phyloP scores from a whole-genome alignment of 2,113 vertebrate genomes.

The Hippopotamus amphibius region DNA sequence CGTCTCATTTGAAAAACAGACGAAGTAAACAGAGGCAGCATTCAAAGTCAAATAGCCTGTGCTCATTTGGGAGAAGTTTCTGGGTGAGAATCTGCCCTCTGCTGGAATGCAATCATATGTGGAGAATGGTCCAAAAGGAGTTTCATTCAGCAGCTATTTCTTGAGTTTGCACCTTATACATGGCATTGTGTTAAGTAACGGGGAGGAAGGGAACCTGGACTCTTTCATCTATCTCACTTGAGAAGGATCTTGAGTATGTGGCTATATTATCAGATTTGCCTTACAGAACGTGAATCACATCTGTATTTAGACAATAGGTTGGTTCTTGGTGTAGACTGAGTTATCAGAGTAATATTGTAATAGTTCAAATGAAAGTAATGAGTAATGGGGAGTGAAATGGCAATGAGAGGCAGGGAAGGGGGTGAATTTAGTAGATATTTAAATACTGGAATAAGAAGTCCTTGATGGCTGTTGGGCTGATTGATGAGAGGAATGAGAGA shows the following conservation, averaged over 20 bases:
- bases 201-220: not conserved
- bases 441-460: not conserved
- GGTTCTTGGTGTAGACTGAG: not conserved
- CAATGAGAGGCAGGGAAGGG: not conserved
- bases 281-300: not conserved
- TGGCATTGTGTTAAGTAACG: not conserved
- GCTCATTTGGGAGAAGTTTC: not conserved
- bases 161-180: not conserved
- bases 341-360: not conserved
- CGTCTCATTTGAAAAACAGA: not conserved
- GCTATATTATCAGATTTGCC: not conserved
- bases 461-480: not conserved
- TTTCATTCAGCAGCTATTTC: not conserved
- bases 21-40: not conserved
- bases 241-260: not conserved
- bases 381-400: not conserved
- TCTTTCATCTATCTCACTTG: not conserved
- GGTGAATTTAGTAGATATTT: not conserved
- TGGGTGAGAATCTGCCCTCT: slow-evolving; percentile 44
- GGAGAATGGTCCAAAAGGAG: not conserved
- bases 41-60: not conserved
- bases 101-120: not conserved
- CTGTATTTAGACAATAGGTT: not conserved
- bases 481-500: not conserved
- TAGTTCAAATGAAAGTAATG: not conserved